Percentiles rank a stretch among this genome's conserved stretches.
phyloP scores from a whole-genome alignment of 2,797 vertebrate genomes.

The Smutsia temminckii region DNA sequence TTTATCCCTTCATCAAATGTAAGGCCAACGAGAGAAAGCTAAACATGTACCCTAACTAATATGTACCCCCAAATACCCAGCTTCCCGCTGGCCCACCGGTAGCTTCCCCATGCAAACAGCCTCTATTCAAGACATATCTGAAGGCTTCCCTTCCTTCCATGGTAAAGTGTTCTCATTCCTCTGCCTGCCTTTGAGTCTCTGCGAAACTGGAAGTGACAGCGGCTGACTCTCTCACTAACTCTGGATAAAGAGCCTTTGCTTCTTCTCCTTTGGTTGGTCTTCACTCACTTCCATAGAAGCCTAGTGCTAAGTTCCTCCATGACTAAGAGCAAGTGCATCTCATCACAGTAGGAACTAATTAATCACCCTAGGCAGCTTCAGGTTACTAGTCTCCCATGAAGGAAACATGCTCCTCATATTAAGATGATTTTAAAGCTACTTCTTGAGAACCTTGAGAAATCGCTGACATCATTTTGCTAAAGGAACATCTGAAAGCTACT shows the following conservation, averaged over 20 bases:
- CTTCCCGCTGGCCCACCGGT: not conserved
- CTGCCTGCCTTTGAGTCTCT: not conserved
- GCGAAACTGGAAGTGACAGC: not conserved
- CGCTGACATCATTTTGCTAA: slow-evolving; percentile 11
- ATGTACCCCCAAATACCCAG: not conserved
- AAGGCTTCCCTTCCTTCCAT: not conserved
- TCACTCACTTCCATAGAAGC: not conserved
- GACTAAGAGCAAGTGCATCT: not conserved
- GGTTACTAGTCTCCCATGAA: not conserved
- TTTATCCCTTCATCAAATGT: not conserved
- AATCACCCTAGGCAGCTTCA: not conserved
- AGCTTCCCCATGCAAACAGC: not conserved
- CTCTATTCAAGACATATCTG: not conserved
- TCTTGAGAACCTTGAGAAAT: slow-evolving; percentile 38
- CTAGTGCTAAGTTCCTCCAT: not conserved
- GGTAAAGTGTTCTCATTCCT: not conserved
- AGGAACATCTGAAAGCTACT: slow-evolving; percentile 46
- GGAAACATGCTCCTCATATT: not conserved
- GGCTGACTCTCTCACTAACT: not conserved
- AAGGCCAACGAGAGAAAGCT: not conserved
- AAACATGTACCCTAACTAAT: not conserved
- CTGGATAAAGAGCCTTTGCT: not conserved
- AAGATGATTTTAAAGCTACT: slow-evolving; percentile 16
- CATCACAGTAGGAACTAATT: slow-evolving; percentile 11
- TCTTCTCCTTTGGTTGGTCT: not conserved